Evolutionary conservation across 2,113 vertebrate genomes (phyloP).

Genomic region (rat (Rattus norvegicus)): GRCr8 NC_086039.1:36190501-36191000

Average conservation of each 20-base stretch:
- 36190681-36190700: constrained; percentile 55
- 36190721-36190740: constrained; percentile 36
- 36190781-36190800: constrained; percentile 37
- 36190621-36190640: constrained; percentile 63
- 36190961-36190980: neutral
- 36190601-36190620: constrained; percentile 53
- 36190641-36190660: constrained; percentile 64
- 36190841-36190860: neutral
- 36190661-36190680: constrained; percentile 66
- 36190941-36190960: neutral
- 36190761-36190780: constrained; percentile 47
- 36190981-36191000: neutral
- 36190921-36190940: neutral
- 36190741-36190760: constrained; percentile 53
- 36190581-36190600: constrained; percentile 39
- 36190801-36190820: constrained; percentile 21
- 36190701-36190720: neutral
- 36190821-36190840: constrained; percentile 8
- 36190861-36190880: constrained; percentile 53
- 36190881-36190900: neutral
- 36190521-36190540: constrained; percentile 47
- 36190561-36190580: neutral
- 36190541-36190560: constrained; percentile 52
- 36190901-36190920: constrained; percentile 26
- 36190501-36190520: constrained; percentile 21